A percentile compares a stretch with the other conserved stretches of the same genome.
phyloP scores from a whole-genome alignment of 2,888 invertebrate genomes.

The Agonopterix heracliana region DNA sequence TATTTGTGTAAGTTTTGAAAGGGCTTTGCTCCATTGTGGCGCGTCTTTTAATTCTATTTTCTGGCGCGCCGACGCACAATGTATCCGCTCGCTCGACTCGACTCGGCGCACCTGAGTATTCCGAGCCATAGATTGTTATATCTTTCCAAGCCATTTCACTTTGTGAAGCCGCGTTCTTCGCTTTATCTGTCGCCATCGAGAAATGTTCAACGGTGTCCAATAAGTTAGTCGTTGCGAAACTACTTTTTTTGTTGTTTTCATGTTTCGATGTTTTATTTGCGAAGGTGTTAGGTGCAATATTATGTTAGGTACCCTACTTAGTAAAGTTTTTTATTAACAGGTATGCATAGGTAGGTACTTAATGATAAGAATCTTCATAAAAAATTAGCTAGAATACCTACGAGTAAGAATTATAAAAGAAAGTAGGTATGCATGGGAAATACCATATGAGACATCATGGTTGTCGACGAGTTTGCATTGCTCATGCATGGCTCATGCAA shows the following conservation, averaged over 20 bases:
- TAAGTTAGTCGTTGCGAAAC: neutral
- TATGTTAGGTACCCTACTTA: too few species aligned
- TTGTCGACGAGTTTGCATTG: too few species aligned
- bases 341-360: too few species aligned
- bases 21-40: conserved; percentile 58
- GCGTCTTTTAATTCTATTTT: conserved; percentile 65
- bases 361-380: too few species aligned
- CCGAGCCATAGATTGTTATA: conserved; percentile 6
- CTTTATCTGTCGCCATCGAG: conserved; percentile 8
- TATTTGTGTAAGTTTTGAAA: conserved; percentile 53
- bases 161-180: conserved; percentile 14
- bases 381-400: too few species aligned
- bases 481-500: too few species aligned
- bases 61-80: conserved; percentile 21
- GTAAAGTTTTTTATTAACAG: too few species aligned
- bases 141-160: conserved; percentile 12
- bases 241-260: neutral
- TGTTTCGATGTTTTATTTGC: too few species aligned
- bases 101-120: conserved; percentile 33
- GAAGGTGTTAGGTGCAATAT: too few species aligned
- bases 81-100: conserved; percentile 16
- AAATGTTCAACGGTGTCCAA: conserved; percentile 1
- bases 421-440: too few species aligned
- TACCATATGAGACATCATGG: too few species aligned
- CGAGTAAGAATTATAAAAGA: too few species aligned